Conservation (phyloP, 2,888 invertebrate species). For the Aelia acuminata region DNA sequence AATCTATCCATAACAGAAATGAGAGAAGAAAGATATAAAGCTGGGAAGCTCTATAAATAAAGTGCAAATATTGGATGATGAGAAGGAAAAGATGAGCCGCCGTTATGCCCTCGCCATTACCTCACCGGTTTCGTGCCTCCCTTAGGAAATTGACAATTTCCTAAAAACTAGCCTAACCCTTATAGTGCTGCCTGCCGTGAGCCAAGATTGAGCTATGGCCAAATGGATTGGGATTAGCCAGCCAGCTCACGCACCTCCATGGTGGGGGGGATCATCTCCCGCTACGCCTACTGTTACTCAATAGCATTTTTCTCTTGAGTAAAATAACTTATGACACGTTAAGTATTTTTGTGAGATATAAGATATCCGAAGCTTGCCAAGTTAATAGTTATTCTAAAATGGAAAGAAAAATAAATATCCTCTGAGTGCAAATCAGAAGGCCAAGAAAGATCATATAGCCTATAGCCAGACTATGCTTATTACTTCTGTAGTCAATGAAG, state of each 20-base stretch:
- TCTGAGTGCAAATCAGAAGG: background rate
- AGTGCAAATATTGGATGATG: constrained; percentile 30
- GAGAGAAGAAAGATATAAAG: background rate
- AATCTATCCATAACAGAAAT: background rate
- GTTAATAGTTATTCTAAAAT: background rate
- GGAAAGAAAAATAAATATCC: background rate
- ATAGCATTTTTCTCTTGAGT: background rate
- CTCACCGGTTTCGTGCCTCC: constrained; percentile 2
- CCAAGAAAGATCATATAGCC: background rate
- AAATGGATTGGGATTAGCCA: constrained; percentile 32
- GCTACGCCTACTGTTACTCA: background rate
- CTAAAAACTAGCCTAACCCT: constrained; percentile 46
- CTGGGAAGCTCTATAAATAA: background rate
- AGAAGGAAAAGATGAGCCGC: background rate
- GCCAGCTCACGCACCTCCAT: constrained; percentile 28
- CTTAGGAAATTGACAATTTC: constrained; percentile 38
- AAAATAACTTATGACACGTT: background rate
- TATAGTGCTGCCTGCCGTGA: constrained; percentile 28
- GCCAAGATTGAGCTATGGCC: constrained; percentile 37
- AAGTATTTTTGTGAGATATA: background rate
- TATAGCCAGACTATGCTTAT: too few species aligned
- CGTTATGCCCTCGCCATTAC: constrained; percentile 1
- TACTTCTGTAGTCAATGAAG: too few species aligned
- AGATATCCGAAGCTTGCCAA: background rate
- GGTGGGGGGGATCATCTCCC: background rate